Evolutionary conservation across 2,113 vertebrate genomes (phyloP).

Genomic region (Pithys albifrons): DNA sequence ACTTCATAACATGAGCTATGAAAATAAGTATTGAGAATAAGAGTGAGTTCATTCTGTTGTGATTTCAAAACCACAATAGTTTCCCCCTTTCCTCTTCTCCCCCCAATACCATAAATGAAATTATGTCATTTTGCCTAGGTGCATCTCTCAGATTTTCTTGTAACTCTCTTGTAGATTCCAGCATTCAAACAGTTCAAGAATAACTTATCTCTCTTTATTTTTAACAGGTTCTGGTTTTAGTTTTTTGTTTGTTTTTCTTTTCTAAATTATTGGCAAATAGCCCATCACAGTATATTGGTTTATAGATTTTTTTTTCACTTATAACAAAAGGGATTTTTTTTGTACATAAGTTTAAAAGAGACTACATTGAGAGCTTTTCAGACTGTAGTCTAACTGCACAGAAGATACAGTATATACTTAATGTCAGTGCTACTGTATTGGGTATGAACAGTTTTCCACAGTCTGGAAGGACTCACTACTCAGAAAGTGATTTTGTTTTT

Average conservation of each 20-base stretch:
- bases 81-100: slow-evolving; percentile 41
- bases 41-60: slow-evolving; percentile 34
- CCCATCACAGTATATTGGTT: not conserved
- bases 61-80: slow-evolving; percentile 48
- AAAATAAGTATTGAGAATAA: slow-evolving; percentile 51
- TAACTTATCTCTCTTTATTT: not conserved
- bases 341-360: not conserved
- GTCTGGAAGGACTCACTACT: not conserved
- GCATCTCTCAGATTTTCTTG: slow-evolving; percentile 5
- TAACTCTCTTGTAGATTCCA: not conserved
- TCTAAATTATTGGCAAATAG: not conserved
- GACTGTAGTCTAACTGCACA: not conserved
- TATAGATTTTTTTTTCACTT: not conserved
- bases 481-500: not conserved
- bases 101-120: slow-evolving; percentile 29
- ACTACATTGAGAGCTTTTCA: not conserved
- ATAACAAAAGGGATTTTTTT: not conserved
- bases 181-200: not conserved
- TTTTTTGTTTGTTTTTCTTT: not conserved
- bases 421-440: not conserved
- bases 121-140: not conserved
- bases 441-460: not conserved
- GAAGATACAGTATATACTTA: not conserved
- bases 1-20: slow-evolving; percentile 6
- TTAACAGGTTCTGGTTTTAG: rapidly evolving